Evolutionary conservation across 1,140 invertebrate genomes (phyloP).

Genomic region (Lethocerus indicus): DNA sequence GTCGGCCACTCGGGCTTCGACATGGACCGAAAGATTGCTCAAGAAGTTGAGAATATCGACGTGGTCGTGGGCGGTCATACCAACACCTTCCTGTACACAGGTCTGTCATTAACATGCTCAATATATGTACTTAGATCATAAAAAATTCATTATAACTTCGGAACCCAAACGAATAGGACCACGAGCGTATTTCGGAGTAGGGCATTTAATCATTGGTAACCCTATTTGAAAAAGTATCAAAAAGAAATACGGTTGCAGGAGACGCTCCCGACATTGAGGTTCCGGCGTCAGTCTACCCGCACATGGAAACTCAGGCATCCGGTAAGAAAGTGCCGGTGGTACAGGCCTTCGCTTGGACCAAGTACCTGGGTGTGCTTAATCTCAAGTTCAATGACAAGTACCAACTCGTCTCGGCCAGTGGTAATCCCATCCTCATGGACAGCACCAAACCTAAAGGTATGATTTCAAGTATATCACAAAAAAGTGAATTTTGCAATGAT

Average conservation of each 20-base stretch:
- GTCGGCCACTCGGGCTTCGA: slow-evolving; percentile 74
- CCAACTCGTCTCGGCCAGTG: slow-evolving; percentile 45
- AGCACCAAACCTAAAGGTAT: slow-evolving; percentile 30
- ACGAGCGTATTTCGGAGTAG: no score
- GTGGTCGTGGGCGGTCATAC: slow-evolving; percentile 76
- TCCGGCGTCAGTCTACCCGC: slow-evolving; percentile 58
- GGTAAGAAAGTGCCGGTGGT: slow-evolving; percentile 67
- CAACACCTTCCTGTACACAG: slow-evolving; percentile 74
- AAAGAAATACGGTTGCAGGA: slow-evolving; percentile 25
- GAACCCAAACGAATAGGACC: no score
- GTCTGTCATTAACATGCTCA: no score
- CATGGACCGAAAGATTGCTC: slow-evolving; percentile 60
- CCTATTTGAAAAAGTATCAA: no score
- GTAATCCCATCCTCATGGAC: slow-evolving; percentile 70
- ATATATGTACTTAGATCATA: no score
- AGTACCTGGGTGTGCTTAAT: slow-evolving; percentile 69
- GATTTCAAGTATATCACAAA: no score
- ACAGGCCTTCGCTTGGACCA: slow-evolving; percentile 81
- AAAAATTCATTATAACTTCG: no score
- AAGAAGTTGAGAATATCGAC: slow-evolving; percentile 61
- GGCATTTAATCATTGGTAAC: no score
- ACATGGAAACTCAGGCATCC: slow-evolving; percentile 43
- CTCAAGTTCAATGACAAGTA: slow-evolving; percentile 54
- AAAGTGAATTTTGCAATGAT: no score
- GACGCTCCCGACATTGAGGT: slow-evolving; percentile 43